Conservation (phyloP, 2,888 invertebrate genomes). For the Lycocerus yunnanus region DNA sequence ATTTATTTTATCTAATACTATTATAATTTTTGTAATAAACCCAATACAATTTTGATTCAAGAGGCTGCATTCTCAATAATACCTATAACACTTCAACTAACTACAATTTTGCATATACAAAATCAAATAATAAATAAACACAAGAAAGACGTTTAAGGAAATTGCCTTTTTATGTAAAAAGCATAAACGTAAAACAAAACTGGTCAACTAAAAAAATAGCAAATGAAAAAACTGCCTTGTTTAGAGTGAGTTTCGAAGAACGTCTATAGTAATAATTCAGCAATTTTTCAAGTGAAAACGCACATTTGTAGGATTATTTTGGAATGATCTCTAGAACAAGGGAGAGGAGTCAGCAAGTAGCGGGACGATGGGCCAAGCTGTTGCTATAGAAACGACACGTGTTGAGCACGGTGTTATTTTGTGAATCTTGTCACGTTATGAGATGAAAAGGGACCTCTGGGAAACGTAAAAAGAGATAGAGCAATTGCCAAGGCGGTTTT, state of each 20-base stretch:
- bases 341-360: slow-evolving; percentile 50
- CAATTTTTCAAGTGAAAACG: slow-evolving; percentile 46
- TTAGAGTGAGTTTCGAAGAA: slow-evolving; percentile 33
- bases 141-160: slow-evolving; percentile 2
- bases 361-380: slow-evolving; percentile 51
- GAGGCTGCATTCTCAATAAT: not conserved
- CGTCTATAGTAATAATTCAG: slow-evolving; percentile 40
- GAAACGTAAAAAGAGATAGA: slow-evolving; percentile 46
- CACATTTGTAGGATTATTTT: slow-evolving; percentile 50
- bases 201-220: slow-evolving; percentile 15
- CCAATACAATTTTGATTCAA: not conserved
- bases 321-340: slow-evolving; percentile 48
- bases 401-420: slow-evolving; percentile 57
- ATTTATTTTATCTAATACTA: not conserved
- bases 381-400: slow-evolving; percentile 58
- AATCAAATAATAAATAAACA: slow-evolving; percentile 1
- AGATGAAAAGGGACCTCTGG: slow-evolving; percentile 56
- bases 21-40: not conserved
- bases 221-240: slow-evolving; percentile 20
- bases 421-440: slow-evolving; percentile 57
- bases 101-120: not conserved
- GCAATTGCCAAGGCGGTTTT: slow-evolving; percentile 40
- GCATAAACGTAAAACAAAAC: slow-evolving; percentile 16
- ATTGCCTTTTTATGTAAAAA: slow-evolving; percentile 4
- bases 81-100: not conserved